A percentile compares a stretch with the other conserved stretches of the same genome.
Evolutionary conservation across 2,888 invertebrate genomes (phyloP).

Genomic region (Eudemis profundana): DNA sequence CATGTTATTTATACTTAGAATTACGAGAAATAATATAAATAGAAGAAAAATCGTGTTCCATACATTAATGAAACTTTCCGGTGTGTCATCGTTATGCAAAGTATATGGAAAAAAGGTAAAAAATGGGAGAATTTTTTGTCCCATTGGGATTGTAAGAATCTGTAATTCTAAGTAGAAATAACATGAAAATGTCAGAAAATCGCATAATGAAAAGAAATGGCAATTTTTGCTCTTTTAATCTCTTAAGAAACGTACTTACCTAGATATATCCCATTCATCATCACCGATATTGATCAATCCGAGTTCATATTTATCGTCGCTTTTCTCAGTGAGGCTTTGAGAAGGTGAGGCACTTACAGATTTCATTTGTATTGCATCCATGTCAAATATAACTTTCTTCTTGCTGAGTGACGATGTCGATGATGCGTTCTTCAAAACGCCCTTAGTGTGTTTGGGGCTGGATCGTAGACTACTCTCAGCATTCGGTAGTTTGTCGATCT

Average conservation of each 20-base stretch:
- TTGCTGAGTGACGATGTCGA: constrained; percentile 84
- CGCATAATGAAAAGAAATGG: too few relatives aligned
- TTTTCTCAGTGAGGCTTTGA: constrained; percentile 77
- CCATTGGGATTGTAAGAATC: too few relatives aligned
- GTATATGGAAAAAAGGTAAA: too few relatives aligned
- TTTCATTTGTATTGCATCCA: constrained; percentile 84
- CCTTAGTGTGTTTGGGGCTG: constrained; percentile 74
- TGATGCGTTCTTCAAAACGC: constrained; percentile 85
- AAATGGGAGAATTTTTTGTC: too few relatives aligned
- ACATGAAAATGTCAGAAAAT: too few relatives aligned
- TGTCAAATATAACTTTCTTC: constrained; percentile 87
- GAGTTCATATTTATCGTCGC: constrained; percentile 71
- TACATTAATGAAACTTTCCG: too few relatives aligned
- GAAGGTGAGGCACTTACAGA: constrained; percentile 83
- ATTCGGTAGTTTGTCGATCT: constrained; percentile 57
- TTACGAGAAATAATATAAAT: too few relatives aligned
- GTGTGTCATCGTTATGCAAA: too few relatives aligned
- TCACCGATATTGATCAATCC: constrained; percentile 75
- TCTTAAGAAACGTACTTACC: constrained; percentile 65
- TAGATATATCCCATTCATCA: constrained; percentile 84
- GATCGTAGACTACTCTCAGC: constrained; percentile 62
- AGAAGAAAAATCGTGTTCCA: too few relatives aligned
- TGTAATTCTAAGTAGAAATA: too few relatives aligned
- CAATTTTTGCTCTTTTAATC: too few relatives aligned
- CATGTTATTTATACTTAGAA: too few relatives aligned